Conservation (phyloP, 1,140 invertebrate species). For the Carcinoscorpius rotundicauda region DNA sequence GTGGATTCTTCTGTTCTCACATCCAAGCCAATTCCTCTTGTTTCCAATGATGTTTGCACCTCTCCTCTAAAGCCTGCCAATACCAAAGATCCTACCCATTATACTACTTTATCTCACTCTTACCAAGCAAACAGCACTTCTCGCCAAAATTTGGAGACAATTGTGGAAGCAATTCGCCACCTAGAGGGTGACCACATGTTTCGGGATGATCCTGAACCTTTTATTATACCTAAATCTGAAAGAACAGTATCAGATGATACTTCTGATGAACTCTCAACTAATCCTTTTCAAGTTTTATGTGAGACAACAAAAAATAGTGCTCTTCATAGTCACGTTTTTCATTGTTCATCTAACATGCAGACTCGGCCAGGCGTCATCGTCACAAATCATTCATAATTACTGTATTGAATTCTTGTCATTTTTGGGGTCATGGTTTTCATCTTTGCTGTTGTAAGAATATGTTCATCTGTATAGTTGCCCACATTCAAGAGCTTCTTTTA, state of each 20-base stretch:
- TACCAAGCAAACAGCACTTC: slow-evolving; percentile 44
- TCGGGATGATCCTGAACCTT: slow-evolving; percentile 20
- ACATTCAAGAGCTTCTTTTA: no score
- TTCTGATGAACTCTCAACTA: background rate
- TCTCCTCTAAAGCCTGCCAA: no score
- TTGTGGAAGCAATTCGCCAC: slow-evolving; percentile 92
- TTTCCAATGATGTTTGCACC: no score
- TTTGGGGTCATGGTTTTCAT: no score
- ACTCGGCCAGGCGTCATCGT: slow-evolving; percentile 24
- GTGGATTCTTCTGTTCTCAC: no score
- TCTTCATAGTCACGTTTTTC: slow-evolving; percentile 19
- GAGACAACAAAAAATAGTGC: background rate
- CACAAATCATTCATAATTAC: slow-evolving; percentile 23
- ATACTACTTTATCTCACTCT: no score
- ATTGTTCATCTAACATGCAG: slow-evolving; percentile 15
- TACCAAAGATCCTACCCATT: no score
- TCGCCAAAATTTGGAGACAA: slow-evolving; percentile 87
- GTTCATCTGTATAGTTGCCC: no score
- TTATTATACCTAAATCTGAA: background rate
- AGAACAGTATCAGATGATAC: background rate
- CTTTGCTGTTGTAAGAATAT: no score
- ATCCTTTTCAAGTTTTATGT: background rate
- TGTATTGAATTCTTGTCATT: no score
- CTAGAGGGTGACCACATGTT: slow-evolving; percentile 88
- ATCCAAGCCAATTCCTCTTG: no score